Evolutionary conservation across 2,888 invertebrate genomes (phyloP).

Genomic region (Epistrophe grossulariae): DNA sequence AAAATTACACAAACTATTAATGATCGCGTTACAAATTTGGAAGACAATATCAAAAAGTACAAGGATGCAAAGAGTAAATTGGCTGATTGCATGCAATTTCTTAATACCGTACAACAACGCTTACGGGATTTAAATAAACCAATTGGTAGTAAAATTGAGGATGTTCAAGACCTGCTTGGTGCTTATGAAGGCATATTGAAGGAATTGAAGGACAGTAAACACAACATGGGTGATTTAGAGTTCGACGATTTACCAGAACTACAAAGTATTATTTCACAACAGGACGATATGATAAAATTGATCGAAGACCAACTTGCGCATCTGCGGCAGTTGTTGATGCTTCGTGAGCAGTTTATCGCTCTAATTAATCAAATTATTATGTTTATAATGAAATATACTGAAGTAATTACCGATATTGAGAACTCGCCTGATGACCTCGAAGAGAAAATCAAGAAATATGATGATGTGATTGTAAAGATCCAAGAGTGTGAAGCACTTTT

Average conservation of each 20-base stretch:
- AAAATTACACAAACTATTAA: conserved; percentile 90
- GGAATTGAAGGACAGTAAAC: conserved; percentile 91
- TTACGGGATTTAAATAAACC: conserved; percentile 93
- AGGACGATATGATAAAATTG: conserved; percentile 93
- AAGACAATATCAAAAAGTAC: conserved; percentile 91
- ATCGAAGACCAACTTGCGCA: conserved; percentile 94
- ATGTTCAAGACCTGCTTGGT: conserved; percentile 92
- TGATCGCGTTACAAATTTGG: conserved; percentile 89
- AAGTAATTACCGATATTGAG: conserved; percentile 93
- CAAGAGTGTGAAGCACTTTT: conserved; percentile 95
- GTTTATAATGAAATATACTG: conserved; percentile 94
- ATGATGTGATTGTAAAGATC: conserved; percentile 93
- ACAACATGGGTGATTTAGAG: conserved; percentile 91
- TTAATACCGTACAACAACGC: conserved; percentile 92
- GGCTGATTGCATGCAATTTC: conserved; percentile 91
- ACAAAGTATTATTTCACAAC: conserved; percentile 90
- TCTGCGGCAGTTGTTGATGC: conserved; percentile 90
- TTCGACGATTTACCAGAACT: conserved; percentile 91
- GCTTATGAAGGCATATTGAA: conserved; percentile 91
- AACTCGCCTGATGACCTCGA: conserved; percentile 92
- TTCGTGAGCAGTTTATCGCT: conserved; percentile 95
- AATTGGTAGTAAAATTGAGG: conserved; percentile 93
- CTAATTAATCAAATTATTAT: conserved; percentile 94
- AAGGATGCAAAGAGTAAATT: conserved; percentile 92
- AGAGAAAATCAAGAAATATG: conserved; percentile 94